Evolutionary conservation across 2,888 invertebrate species (phyloP), one percentile per base, ranked within the genome.

Genomic region (Atethmia centrago): DNA sequence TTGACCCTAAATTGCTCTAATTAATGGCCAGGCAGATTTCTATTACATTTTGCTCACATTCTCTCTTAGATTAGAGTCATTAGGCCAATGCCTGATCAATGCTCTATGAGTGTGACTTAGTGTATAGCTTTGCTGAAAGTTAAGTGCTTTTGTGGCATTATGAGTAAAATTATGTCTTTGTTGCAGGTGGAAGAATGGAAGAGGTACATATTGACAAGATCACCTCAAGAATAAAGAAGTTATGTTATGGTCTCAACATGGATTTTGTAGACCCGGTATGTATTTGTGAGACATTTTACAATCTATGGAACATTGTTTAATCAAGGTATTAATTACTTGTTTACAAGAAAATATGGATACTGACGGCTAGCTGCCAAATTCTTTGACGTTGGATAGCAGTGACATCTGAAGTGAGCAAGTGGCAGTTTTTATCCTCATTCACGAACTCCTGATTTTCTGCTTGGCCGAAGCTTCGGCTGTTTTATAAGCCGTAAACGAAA

Each of bases 141-240:
- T 55, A 19, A 2, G 1, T 40, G 3, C 25, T 31, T 56, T 45
- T 56, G 3, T 61, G n/a, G 12, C 1, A 2, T 16, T 45, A 49
- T 49, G 21, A 45, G 16, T n/a, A 55, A 58, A 45, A 45, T 40
- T 10, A 21, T 56, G 47, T n/a, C 36, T 69, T 79, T 56, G 10
- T 88, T 90, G 16, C 88, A 98, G 99, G 98, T 97, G 99, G 99
- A 0, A 97, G 98, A 70, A 97, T 98, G 90, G 99, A 99, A 93
- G 98, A 98, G 86, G 98, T 99, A 1, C 99, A 99, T 94, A 98
- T 99, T 92, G 99, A 99, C 94, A 99, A 99, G 97, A 99, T 99
- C 79, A 99, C 99, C 0, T 99, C 99, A 1, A 97, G 99, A 89
- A 99, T 99, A 65, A 98, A 98, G 89, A 99, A 99, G 92, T 97